Evolutionary conservation across 2,888 invertebrate species (phyloP), one percentile per base, ranked within the genome.

Genomic region (Lycophotia porphyrea): DNA sequence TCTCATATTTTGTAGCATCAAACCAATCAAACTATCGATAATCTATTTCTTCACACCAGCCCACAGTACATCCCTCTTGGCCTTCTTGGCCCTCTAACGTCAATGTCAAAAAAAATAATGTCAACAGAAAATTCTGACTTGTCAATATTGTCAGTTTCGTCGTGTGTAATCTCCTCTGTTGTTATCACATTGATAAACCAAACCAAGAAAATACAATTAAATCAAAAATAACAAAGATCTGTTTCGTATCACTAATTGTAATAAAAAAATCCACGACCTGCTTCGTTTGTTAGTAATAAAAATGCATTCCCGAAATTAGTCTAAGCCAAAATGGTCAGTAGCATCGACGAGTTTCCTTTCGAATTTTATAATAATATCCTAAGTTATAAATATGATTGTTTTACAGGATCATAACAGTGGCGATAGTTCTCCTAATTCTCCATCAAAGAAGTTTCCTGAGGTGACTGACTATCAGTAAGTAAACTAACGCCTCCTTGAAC

Each of bases 391-490:
- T 55, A 18, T 52, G 44, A 77, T 72, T 24, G 31, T 73, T 63
- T 84, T 21, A 49, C 84, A 93, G 93, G 93, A 92, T 80, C 86
- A 87, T 71, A 90, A 89, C 80, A 91, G 89, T 76, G 86, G 72
- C 44, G 92, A 92, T 77, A 90, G 88, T 74, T 91, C 92, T 60
- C 89, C 92, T 42, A 90, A 87, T 81, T 93, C 94, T n/a, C 91
- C 94, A 36, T 85, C 91, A 44, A 92, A 90, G 69, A 89, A 87
- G 71, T 88, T 84, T 79, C 85, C 84, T 60, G 94, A 94, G 72
- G 87, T 92, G 36, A 87, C 86, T 47, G 95, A 95, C 82, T 95
- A 95, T 82, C 92, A 93, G 95, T 95, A 87, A 94, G 96, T 93
- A 72, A 60, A 72, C 15, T 72, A 47, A 13, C 42, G 5, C 49